Evolutionary conservation across 2,113 vertebrate species (phyloP).

Genomic region (Naja naja): DNA sequence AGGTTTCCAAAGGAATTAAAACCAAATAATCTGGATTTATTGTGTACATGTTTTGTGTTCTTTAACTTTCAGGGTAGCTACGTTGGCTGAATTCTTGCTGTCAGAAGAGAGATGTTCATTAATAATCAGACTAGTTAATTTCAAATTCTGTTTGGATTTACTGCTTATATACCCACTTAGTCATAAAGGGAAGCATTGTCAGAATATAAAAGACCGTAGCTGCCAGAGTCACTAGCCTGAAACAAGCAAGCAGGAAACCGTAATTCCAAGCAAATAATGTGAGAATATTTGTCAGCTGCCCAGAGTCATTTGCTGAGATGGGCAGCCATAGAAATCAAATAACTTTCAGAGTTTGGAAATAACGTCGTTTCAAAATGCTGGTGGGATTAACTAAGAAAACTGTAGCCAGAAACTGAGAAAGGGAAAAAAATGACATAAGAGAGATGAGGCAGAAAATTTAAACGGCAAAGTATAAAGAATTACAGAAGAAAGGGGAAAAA

Average conservation of each 20-base stretch:
- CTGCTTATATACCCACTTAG: background rate
- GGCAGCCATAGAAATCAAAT: background rate
- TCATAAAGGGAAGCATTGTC: background rate
- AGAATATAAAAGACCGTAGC: background rate
- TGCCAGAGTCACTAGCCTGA: background rate
- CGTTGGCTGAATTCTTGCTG: background rate
- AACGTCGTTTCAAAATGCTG: background rate
- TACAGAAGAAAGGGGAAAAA: background rate
- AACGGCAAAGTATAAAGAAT: background rate
- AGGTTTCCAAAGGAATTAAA: conserved; percentile 17
- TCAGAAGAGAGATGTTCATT: conserved; percentile 17
- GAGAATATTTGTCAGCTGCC: background rate
- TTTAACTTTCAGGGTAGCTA: background rate
- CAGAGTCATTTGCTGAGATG: background rate
- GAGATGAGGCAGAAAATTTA: background rate
- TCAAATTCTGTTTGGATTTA: conserved; percentile 14
- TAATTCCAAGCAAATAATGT: fast-evolving
- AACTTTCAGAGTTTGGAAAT: background rate
- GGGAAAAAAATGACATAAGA: fast-evolving
- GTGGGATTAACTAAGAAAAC: background rate
- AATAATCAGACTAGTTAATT: conserved; percentile 47
- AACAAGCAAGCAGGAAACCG: background rate
- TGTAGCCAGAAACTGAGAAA: background rate
- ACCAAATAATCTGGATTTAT: conserved; percentile 45
- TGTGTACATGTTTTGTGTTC: conserved; percentile 44